Evolutionary conservation across 64 coral and sea anemone genomes (phyloP).

Genomic region (Pachyseris speciosa): DNA sequence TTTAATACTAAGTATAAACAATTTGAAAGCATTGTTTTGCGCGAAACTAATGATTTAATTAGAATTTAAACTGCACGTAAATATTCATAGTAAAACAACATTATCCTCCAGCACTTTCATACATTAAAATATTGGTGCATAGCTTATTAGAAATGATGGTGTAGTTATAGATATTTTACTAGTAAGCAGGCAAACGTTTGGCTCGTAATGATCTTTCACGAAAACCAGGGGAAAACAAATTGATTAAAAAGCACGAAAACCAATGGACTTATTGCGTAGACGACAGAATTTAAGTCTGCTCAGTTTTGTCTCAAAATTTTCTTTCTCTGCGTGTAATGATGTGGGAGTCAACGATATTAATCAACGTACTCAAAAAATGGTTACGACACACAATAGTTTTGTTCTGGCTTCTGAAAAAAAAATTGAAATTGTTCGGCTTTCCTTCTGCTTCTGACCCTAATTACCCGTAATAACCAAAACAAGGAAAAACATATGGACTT

Average conservation of each 20-base stretch:
- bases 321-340: too few relatives aligned
- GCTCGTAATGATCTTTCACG: neutral
- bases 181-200: too few relatives aligned
- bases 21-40: neutral
- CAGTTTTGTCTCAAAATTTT: too few relatives aligned
- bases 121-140: neutral
- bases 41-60: neutral
- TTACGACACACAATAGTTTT: too few relatives aligned
- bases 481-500: neutral
- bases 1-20: too few relatives aligned
- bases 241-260: too few relatives aligned
- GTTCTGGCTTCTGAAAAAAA: neutral
- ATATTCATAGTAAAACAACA: neutral
- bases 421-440: neutral
- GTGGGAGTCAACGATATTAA: too few relatives aligned
- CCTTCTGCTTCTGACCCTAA: neutral
- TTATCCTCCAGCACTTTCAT: neutral
- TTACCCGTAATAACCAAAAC: neutral
- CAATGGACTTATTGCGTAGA: neutral
- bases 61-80: neutral
- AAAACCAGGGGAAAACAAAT: neutral
- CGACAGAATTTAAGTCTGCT: neutral
- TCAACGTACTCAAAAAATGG: too few relatives aligned
- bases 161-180: neutral
- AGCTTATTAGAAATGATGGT: neutral